Evolutionary conservation across 2,888 invertebrate genomes (phyloP).

Genomic region (Cerastis rubricosa): DNA sequence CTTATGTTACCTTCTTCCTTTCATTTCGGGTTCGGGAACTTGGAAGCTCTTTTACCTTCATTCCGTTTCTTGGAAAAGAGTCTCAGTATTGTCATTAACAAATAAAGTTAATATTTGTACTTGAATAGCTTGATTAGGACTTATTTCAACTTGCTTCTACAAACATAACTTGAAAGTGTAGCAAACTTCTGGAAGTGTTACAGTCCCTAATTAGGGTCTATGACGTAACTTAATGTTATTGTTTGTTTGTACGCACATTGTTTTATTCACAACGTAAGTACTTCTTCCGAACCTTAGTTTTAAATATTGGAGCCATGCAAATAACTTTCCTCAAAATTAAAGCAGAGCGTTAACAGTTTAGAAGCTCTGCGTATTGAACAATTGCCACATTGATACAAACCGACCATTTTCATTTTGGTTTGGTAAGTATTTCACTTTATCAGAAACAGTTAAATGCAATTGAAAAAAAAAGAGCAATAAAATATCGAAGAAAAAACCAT

Average conservation of each 20-base stretch:
- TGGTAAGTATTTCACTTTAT: not conserved
- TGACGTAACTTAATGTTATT: not conserved
- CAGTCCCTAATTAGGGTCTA: not conserved
- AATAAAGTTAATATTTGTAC: not conserved
- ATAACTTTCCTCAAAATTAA: conserved; percentile 1
- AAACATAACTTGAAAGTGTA: not conserved
- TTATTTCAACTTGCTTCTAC: not conserved
- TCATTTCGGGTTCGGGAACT: not conserved
- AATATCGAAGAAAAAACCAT: not conserved
- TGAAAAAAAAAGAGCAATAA: not conserved
- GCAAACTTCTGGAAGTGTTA: not conserved
- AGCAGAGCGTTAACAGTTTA: not conserved
- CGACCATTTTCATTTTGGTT: not conserved
- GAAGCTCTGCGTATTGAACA: not conserved
- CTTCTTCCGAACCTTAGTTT: not conserved
- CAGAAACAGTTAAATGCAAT: not conserved
- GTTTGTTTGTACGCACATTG: not conserved
- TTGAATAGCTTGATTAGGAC: not conserved
- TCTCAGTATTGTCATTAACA: not conserved
- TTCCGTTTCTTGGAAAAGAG: not conserved
- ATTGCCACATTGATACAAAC: not conserved
- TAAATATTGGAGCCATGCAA: not conserved
- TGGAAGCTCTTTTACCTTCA: not conserved
- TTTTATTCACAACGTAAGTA: not conserved
- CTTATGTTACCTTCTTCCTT: not conserved